Conservation (phyloP, 1,140 invertebrate species). For the Drosophila lacertosa region DNA sequence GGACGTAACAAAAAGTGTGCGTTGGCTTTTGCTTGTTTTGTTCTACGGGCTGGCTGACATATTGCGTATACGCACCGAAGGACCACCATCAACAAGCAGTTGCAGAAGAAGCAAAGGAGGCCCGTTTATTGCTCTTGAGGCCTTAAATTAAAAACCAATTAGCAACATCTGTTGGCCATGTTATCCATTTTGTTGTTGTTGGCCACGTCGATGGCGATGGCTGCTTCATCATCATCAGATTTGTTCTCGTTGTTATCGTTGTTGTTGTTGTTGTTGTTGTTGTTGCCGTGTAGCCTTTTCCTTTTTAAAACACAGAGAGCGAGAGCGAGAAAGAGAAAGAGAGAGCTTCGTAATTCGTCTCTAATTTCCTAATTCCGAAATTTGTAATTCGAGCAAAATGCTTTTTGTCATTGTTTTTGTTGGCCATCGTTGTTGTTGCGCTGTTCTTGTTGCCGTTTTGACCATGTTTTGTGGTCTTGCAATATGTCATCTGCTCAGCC, state of each 20-base stretch:
- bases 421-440: slow-evolving; percentile 5
- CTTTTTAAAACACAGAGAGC: background rate
- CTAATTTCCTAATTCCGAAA: slow-evolving; percentile 55
- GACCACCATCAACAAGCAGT: slow-evolving; percentile 2
- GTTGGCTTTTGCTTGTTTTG: slow-evolving; percentile 17
- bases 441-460: slow-evolving; percentile 10
- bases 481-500: slow-evolving; percentile 35
- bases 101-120: slow-evolving; percentile 7
- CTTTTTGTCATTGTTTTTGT: slow-evolving; percentile 40
- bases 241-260: background rate
- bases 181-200: slow-evolving; percentile 38
- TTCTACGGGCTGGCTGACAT: slow-evolving; percentile 5
- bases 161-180: slow-evolving; percentile 61
- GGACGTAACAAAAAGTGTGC: slow-evolving; percentile 36
- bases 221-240: slow-evolving; percentile 36
- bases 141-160: slow-evolving; percentile 67
- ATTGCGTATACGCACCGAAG: slow-evolving; percentile 46
- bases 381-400: slow-evolving; percentile 48
- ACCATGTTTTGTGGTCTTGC: slow-evolving; percentile 37
- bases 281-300: slow-evolving; percentile 6
- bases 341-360: slow-evolving; percentile 39
- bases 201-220: background rate
- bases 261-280: slow-evolving; percentile 2
- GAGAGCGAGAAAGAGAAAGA: background rate
- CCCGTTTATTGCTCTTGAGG: slow-evolving; percentile 61